A percentile compares a stretch with the other conserved stretches of the same genome.
These are phyloP conservation scores for Pagrus major DNA, from an alignment of 2,113 vertebrate species.

Conservation along the genomic window DNA sequence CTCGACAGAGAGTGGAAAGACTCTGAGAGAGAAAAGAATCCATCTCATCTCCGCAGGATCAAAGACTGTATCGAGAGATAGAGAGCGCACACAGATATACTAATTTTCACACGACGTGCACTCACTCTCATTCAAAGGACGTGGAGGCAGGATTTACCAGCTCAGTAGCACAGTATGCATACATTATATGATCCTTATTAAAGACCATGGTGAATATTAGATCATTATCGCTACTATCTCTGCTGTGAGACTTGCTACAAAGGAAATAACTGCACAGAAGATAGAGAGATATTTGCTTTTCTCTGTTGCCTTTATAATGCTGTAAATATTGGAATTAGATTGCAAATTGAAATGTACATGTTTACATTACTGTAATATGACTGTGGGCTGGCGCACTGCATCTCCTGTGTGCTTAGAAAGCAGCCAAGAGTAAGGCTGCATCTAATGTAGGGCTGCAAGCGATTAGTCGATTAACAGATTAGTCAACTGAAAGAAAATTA, in stretches of 20 bases:
- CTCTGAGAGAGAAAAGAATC: background rate
- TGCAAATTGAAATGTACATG: background rate
- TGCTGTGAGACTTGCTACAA: constrained; percentile 10
- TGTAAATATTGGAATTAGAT: constrained; percentile 20
- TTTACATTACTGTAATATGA: background rate
- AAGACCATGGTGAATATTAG: constrained; percentile 51
- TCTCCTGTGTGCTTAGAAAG: background rate
- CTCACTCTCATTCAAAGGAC: constrained; percentile 49
- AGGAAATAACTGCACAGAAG: constrained; percentile 19
- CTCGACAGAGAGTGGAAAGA: constrained; percentile 30
- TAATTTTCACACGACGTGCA: constrained; percentile 50
- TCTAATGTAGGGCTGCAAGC: too few species aligned
- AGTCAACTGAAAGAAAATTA: too few species aligned
- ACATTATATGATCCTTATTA: constrained; percentile 60
- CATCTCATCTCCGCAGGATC: constrained; percentile 52
- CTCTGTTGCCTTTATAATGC: background rate
- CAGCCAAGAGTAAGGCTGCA: background rate
- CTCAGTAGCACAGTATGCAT: constrained; percentile 42
- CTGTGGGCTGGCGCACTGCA: background rate
- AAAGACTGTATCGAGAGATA: constrained; percentile 48
- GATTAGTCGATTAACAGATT: too few species aligned
- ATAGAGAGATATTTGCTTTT: constrained; percentile 12
- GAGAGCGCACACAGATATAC: constrained; percentile 26
- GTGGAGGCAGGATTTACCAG: constrained; percentile 43
- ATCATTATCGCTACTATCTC: constrained; percentile 44